Evolutionary conservation across 2,888 invertebrate species (phyloP).

Genomic region (Idaea dimidiata): DNA sequence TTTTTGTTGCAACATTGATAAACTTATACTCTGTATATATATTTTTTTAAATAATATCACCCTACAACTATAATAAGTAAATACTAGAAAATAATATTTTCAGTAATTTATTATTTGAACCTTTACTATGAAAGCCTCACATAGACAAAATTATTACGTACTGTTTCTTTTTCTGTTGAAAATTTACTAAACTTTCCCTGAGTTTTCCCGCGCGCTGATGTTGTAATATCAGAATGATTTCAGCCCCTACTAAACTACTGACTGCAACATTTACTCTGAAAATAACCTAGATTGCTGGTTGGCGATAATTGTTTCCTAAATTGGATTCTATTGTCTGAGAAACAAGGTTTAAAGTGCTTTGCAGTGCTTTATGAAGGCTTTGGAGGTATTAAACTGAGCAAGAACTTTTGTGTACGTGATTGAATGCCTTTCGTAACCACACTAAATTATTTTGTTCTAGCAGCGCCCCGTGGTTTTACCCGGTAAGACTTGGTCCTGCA

Average conservation of each 20-base stretch:
- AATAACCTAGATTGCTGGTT: background rate
- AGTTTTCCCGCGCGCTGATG: background rate
- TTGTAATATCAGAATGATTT: background rate
- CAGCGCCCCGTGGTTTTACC: too few relatives aligned
- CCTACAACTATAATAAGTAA: too few relatives aligned
- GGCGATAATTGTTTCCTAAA: conserved; percentile 1
- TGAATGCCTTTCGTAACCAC: background rate
- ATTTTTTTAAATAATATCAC: too few relatives aligned
- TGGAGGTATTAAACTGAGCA: background rate
- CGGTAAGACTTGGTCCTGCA: too few relatives aligned
- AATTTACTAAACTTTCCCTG: background rate
- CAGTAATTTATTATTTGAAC: background rate
- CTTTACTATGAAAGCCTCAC: background rate
- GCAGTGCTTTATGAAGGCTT: background rate
- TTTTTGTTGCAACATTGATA: too few relatives aligned
- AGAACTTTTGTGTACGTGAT: background rate
- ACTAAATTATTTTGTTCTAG: background rate
- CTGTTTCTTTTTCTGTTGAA: background rate
- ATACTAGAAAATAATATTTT: background rate
- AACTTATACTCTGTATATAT: too few relatives aligned
- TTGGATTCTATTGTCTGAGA: background rate
- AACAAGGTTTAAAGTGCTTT: background rate
- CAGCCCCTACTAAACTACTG: background rate
- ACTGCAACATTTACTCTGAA: background rate
- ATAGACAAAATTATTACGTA: background rate